Conservation (phyloP, 1,140 invertebrate species). For the Drosophila albomicans region DNA sequence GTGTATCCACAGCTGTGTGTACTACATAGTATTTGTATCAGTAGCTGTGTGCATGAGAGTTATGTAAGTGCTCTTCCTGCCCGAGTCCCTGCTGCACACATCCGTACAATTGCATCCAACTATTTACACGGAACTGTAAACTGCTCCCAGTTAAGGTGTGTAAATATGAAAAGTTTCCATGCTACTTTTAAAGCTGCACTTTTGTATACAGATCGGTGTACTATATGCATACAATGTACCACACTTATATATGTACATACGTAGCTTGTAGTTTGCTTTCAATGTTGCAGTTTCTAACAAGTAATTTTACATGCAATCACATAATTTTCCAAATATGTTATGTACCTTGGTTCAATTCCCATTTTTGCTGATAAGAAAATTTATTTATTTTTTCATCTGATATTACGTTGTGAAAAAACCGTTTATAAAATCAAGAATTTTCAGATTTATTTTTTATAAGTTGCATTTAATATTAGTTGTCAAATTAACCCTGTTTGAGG, state of each 20-base stretch:
- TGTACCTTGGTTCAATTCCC: slow-evolving; percentile 2
- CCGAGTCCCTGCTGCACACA: slow-evolving; percentile 34
- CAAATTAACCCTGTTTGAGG: too few relatives aligned
- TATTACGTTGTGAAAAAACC: too few relatives aligned
- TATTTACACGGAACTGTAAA: slow-evolving; percentile 16
- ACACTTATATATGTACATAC: background rate
- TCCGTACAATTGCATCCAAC: slow-evolving; percentile 1
- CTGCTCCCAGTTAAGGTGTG: slow-evolving; percentile 19
- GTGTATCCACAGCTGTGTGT: background rate
- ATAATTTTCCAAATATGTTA: background rate
- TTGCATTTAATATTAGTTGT: too few relatives aligned
- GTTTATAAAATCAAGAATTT: too few relatives aligned
- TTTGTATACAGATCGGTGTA: background rate
- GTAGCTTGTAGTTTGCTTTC: background rate
- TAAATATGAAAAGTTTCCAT: slow-evolving; percentile 25
- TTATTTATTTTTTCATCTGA: too few relatives aligned
- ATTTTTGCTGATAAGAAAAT: background rate
- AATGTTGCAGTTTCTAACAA: slow-evolving; percentile 3
- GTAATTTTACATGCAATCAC: background rate
- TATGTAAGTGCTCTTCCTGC: slow-evolving; percentile 42
- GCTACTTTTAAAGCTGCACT: slow-evolving; percentile 25
- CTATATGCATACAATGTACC: background rate
- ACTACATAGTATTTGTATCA: slow-evolving; percentile 12
- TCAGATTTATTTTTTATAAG: too few relatives aligned
- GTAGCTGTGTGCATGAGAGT: slow-evolving; percentile 21